Conservation (phyloP, 2,113 vertebrate species). For the Colistium nudipinnis region DNA sequence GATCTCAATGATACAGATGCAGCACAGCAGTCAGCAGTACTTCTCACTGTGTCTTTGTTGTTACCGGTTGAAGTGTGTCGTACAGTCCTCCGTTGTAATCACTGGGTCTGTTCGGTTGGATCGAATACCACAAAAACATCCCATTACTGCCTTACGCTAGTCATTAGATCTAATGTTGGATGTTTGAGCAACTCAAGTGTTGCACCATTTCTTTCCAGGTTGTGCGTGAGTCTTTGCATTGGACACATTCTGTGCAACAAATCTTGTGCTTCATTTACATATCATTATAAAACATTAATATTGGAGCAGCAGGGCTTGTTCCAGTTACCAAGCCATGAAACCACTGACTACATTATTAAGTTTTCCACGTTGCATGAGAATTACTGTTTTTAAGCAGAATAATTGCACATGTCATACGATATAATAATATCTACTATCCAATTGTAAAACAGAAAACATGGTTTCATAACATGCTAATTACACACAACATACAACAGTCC, state of each 20-base stretch:
- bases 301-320: conserved; percentile 13
- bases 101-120: background rate
- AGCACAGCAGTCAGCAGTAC: background rate
- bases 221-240: conserved; percentile 3
- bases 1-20: background rate
- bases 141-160: background rate
- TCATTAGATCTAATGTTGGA: background rate
- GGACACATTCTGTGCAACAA: background rate
- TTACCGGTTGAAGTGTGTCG: background rate
- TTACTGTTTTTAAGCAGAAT: background rate
- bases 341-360: conserved; percentile 26
- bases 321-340: conserved; percentile 30
- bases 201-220: background rate
- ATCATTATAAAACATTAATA: conserved; percentile 30
- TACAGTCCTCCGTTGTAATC: background rate
- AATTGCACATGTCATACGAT: no score
- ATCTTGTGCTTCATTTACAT: conserved; percentile 20
- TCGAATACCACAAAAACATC: background rate
- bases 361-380: conserved; percentile 8
- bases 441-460: background rate
- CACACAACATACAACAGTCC: background rate
- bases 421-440: no score
- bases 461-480: background rate
- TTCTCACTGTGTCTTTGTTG: background rate
- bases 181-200: background rate